Base-by-base conservation (phyloP, 2,797 vertebrate genomes). In the Eulemur rubriventer region DNA sequence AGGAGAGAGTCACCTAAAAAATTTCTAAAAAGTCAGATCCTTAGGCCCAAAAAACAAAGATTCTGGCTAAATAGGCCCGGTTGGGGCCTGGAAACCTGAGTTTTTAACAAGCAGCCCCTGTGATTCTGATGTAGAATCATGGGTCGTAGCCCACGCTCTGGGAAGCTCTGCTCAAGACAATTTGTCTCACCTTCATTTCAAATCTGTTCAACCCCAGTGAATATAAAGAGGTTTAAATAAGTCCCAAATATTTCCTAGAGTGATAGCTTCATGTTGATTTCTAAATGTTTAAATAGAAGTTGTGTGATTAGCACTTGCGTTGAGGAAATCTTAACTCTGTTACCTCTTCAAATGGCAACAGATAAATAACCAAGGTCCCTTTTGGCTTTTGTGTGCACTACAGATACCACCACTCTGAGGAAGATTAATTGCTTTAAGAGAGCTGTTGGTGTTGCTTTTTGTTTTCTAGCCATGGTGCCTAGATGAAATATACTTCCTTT, bases 401-500 rank as follows among this genome's bases (percentile, higher is more conserved):
- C 70, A 91, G 70, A 92, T 38, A 70, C n/a, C 52, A 33, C 61
- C 52, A 33, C 52, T 76, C 72, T 72, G 65, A 95, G 61, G 65
- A 96, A 96, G 93, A 95, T 76, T 73, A 67, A 73, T 72, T 87
- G 89, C 67, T 72, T 87, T 84, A 52, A 89, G 79, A 84, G 46
- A 38, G 24, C 30, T 16, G 24, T 33, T 17, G 26, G 57, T 75
- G 55, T 76, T 93, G 30, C 52, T 85, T 93, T 97, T 65, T 94
- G 78, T 80, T 96, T 94, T 61, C 76, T 70, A 94, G 76, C 38
- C 28, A 16, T 43, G 46, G 33, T 65, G 61, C 30, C 59, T 24
- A 22, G 57, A 80, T 94, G 90, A 96, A 82, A 97, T 92, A 55
- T 33, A 79, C 65, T 94, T 90, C 79, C 65, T 97, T 82, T 97